phyloP scores from a whole-genome alignment of 2,113 vertebrate species.

The Galbula dea region DNA sequence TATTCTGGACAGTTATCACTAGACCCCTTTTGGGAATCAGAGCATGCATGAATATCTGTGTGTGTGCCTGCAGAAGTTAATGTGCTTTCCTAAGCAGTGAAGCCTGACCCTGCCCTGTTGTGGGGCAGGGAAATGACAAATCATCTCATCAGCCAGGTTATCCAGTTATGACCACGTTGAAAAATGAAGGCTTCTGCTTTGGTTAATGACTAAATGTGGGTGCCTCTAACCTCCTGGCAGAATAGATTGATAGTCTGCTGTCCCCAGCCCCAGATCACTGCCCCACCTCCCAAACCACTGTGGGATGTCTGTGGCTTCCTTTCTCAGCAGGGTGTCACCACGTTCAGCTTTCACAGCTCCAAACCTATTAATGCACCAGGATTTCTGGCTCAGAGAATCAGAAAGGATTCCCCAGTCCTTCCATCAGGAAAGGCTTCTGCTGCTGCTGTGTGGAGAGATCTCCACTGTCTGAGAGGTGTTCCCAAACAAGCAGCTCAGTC shows the following conservation, averaged over 20 bases:
- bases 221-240: conserved; percentile 16
- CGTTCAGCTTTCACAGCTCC: neutral
- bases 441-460: neutral
- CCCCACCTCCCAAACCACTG: neutral
- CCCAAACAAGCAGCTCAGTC: neutral
- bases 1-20: neutral
- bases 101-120: conserved; percentile 61
- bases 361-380: neutral
- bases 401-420: neutral
- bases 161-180: conserved; percentile 64
- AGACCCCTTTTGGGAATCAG: neutral
- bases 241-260: conserved; percentile 37
- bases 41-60: neutral
- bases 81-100: conserved; percentile 51
- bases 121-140: conserved; percentile 59
- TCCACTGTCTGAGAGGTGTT: neutral
- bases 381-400: neutral
- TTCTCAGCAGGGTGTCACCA: neutral
- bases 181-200: conserved; percentile 65
- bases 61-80: neutral
- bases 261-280: neutral
- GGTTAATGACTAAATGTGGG: conserved; percentile 55
- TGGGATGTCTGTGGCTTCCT: neutral
- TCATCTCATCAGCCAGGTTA: conserved; percentile 64
- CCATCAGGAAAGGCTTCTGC: neutral